Evolutionary conservation across 2,888 invertebrate genomes (phyloP), one percentile per base, ranked within the genome.

Genomic region (Druceiella hillmani): DNA sequence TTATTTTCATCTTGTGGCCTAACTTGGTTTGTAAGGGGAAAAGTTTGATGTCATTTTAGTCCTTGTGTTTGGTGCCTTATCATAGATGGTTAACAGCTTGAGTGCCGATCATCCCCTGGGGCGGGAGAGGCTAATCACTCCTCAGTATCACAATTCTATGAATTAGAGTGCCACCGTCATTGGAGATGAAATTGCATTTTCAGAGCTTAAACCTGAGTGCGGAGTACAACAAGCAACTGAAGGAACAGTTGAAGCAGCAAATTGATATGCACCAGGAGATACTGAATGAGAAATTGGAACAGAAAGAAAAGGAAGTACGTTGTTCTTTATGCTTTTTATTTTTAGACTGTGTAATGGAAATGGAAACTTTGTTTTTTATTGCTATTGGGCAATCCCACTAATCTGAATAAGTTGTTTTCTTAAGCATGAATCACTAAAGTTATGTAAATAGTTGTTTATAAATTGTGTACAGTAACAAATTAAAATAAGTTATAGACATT

Each of bases 231-330:
- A 73, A 74, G 31, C 83, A 84, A 43, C 61, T 93, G 38, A 79
- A 86, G 28, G 75, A 78, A 9, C 85, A 91, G 53, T 59, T 98
- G 41, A 86, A 87, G 56, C 76, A 87, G 34, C 93, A 94, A 54
- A 79, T 85, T 2, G 88, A 91, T 52, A 82, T 91, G 0, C 92
- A 94, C 60, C 74, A 81, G 32, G 92, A 93, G 57, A 83, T 89
- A 47, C 58, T 89, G 41, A 74, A 76, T 27, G 87, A 87, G 52
- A 82, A 81, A 1, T 64, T 95, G 9, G 68, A 39, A 65, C 79
- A 53, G 63, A 81, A 55, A 61, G 75, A 58, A 71, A 79, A 59
- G 54, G 78, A 54, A 67, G 75, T 62, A 60, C 56, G 41, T 49
- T 44, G 11, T 43, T 63, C 4, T 7, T 5, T n/a, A n/a, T n/a